Evolutionary conservation across 2,113 vertebrate genomes (phyloP), one percentile per base, ranked within the genome.

Genomic region (Stictonetta naevosa): DNA sequence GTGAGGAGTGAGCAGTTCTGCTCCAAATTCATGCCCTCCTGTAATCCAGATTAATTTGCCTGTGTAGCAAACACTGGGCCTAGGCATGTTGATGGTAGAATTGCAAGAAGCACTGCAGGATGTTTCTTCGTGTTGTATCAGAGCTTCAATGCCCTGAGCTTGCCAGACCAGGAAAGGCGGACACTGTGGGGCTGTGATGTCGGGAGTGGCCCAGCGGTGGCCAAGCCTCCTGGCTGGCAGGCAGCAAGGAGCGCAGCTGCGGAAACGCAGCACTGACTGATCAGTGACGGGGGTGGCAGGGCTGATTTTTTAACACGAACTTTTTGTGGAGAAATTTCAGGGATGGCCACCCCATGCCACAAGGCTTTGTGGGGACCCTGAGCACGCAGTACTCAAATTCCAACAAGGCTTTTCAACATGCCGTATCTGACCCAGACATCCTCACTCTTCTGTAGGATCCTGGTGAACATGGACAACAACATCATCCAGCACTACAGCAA

Each of bases 391-490:
- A 3, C 14, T 2, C 48, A 29, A 9, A n/a, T 40, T 58, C 50
- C 60, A 1, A 1, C 1, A 55, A 26, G 15, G 31, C 34, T 46
- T 60, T 14, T 10, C 3, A 0, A 1, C 4, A 21, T 9, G 19
- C 79, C 33, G 29, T 17, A 1, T 22, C 88, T 95, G 44, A 96
- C 4, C 60, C 42, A 23, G 42, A 13, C 7, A 0, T 55, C 87
- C 58, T 52, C 29, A 8, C 38, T 76, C 59, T 91, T 60, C 93
- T 55, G 8, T 58, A 99, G 99, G 86, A 99, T 99, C 92, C 98
- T 99, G 46, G 98, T 99, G 89, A 99, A 99, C 97, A 99, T 99
- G 99, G 99, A 99, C 73, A 98, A 99, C 97, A 99, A 99, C 98
- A 99, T 99, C 93, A 98, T 99, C 13, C 98, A 99, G 97, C 99